Evolutionary conservation across 2,888 invertebrate species (phyloP), one percentile per base, ranked within the genome.

Genomic region (Cheiracanthium punctorium): DNA sequence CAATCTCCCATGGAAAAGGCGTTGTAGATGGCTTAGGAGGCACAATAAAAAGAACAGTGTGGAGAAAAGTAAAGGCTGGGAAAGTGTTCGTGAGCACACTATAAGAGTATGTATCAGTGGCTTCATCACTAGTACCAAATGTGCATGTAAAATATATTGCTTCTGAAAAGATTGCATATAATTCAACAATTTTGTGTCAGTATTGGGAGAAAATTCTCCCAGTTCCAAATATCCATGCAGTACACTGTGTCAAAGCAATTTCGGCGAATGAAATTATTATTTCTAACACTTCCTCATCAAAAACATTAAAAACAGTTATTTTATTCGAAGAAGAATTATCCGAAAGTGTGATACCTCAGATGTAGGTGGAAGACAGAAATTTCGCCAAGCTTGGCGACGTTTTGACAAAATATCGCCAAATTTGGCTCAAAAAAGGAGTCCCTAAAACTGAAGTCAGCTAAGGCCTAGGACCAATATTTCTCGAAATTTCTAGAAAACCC

Each of bases 21-120:
- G 64, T 58, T 64, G 64, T 74, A 24, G 74, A 74, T 17, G 33
- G 74, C 8, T 29, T 74, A 24, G 74, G 64, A 7, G 74, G 52
- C 43, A 74, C 20, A n/a, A 20, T 52, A 10, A 74, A 74, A 30
- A 74, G 32, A 20, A 70, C 70, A 8, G 2, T 33, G 8, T 32
- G n/a, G 32, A 14, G n/a, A 0, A 29, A 70, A 32, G 33, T n/a
- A 30, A 33, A 33, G 32, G 70, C 70, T 32, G 70, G 48, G 20
- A 73, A 29, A 30, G 52, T 30, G 30, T 73, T 30, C 1, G 29
- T 52, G 12, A 29, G 29, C 17, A 48, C 28, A 73, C 73, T 20
- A 29, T 0, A 73, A 73, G 24, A 52, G 52, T 73, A 24, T 48
- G 52, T 52, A 17, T 12, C 30, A 17, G 48, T 73, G n/a, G 52